A percentile compares a stretch with the other conserved stretches of the same genome.
Evolutionary conservation across 92 coral and sea anemone genomes (phyloP).

Genomic region (Phenganax stokvisi): DNA sequence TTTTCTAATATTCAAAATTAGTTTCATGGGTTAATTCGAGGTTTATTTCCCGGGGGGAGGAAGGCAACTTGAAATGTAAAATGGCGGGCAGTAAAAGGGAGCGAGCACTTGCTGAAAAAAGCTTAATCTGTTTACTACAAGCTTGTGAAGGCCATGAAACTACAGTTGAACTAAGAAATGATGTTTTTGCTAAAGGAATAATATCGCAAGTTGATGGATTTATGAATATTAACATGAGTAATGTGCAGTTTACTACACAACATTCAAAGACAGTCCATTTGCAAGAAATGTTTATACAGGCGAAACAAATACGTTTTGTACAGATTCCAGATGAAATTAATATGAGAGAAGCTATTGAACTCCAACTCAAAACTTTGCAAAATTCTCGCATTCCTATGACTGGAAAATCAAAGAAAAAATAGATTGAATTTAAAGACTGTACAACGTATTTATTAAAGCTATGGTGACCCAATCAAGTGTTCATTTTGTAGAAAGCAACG

Average conservation of each 20-base stretch:
- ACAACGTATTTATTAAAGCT: no score
- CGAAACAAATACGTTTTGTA: conserved; percentile 82
- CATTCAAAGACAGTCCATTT: conserved; percentile 53
- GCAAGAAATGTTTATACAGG: conserved; percentile 74
- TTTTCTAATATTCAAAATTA: no score
- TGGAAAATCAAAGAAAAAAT: conserved; percentile 39
- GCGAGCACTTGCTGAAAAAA: conserved; percentile 67
- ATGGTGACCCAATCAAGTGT: no score
- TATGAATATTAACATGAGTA: conserved; percentile 76
- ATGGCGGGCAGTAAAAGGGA: conserved; percentile 80
- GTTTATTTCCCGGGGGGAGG: no score
- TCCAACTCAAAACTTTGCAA: conserved; percentile 54
- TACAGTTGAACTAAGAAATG: conserved; percentile 91
- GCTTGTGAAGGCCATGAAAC: conserved; percentile 79
- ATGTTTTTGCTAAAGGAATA: conserved; percentile 70
- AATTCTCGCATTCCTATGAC: conserved; percentile 55
- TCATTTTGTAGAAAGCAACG: no score
- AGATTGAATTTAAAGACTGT: background rate
- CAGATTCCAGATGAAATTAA: conserved; percentile 94
- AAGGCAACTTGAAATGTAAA: conserved; percentile 15
- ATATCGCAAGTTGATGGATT: conserved; percentile 83
- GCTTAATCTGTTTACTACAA: conserved; percentile 80
- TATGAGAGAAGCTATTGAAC: conserved; percentile 91
- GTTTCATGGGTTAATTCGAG: no score
- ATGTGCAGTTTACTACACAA: conserved; percentile 64